Conservation (phyloP, 2,113 vertebrate genomes). For the Amazona guildingii region DNA sequence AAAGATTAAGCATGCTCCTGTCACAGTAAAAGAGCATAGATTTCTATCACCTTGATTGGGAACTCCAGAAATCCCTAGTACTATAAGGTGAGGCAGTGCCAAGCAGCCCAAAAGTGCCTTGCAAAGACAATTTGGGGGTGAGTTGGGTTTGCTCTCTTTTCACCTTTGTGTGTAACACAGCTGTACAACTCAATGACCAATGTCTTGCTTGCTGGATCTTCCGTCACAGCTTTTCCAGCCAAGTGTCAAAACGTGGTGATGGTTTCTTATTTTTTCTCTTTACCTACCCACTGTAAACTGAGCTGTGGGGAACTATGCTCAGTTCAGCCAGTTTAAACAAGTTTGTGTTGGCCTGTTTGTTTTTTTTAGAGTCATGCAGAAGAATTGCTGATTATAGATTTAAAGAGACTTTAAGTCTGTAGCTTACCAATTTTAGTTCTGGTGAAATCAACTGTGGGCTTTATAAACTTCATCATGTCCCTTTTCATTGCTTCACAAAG, state of each 20-base stretch:
- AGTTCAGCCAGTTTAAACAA: background rate
- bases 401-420: background rate
- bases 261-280: background rate
- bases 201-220: background rate
- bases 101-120: background rate
- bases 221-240: background rate
- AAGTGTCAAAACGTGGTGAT: background rate
- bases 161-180: background rate
- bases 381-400: background rate
- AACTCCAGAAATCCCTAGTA: background rate
- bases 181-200: background rate
- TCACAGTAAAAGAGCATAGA: background rate
- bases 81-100: background rate
- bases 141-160: background rate
- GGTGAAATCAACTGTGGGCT: background rate
- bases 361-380: background rate
- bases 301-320: background rate
- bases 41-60: rapidly evolving
- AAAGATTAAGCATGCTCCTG: background rate
- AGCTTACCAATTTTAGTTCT: background rate
- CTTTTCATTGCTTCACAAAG: background rate
- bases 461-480: background rate
- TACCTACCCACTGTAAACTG: background rate
- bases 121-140: background rate
- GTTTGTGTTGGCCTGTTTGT: too few species aligned